Evolutionary conservation across 1,140 invertebrate genomes (phyloP), one percentile per base, ranked within the genome.

Genomic region (Drosophila equinoxialis): DNA sequence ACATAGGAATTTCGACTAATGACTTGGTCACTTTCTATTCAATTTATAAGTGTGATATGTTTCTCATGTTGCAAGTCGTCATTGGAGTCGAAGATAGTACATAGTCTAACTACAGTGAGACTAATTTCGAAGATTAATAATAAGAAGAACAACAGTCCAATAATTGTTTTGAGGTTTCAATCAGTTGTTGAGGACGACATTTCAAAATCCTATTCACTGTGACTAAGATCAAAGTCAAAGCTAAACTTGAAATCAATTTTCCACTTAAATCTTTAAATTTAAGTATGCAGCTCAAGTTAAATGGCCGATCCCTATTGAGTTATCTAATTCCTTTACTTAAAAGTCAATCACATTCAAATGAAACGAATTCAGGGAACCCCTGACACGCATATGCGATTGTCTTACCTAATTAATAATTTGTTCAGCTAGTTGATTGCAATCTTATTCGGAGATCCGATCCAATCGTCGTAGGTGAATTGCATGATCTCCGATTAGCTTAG

Each of bases 361-460:
- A 51, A 51, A 26, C 3, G 5, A 42, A 61, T 41, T 61, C 10
- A 42, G 14, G 13, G 37, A 41, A 17, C 23, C 3, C 33, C 37
- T 45, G 37, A 41, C 41, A 42, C 37, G 60, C 60, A 42, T 62
- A n/a, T 39, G 17, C 13, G 23, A 41, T 45, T 62, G 14, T 33
- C 3, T 42, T 51, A 23, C 30, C 17, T 41, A 65, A 65, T 65
- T 57, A 65, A 55, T 65, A 65, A 35, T 65, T 65, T 65, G 33
- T 65, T 65, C 63, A 65, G 63, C 63, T 55, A 55, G 23, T 65
- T 55, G 1, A n/a, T 8, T 65, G 33, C 23, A 33, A 58, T 58
- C 33, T 58, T 7, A 17, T 6, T 35, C 30, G 5, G 14, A 35
- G 7, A 58, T 30, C 55, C 30, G 10, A 26, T n/a, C 2, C 14